Conservation (phyloP, 2,888 invertebrate genomes). For the Notocelia uddmanniana region DNA sequence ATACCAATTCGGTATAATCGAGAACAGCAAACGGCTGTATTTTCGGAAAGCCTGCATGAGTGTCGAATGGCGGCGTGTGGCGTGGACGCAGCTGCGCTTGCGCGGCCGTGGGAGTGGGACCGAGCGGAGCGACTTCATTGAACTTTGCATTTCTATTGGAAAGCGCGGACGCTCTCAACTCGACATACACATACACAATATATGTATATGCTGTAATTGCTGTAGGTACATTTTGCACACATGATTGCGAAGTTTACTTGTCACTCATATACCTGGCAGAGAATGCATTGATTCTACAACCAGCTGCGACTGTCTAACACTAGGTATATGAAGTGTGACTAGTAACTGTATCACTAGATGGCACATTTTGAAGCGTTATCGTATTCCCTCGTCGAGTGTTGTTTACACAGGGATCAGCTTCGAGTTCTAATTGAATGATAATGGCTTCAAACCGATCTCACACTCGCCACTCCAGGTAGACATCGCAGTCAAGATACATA, state of each 20-base stretch:
- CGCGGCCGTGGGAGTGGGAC: slow-evolving; percentile 26
- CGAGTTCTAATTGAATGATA: neutral
- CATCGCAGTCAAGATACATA: neutral
- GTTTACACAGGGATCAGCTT: neutral
- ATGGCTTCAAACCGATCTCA: neutral
- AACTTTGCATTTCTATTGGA: slow-evolving; percentile 45
- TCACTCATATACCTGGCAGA: too few species aligned
- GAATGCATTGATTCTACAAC: too few species aligned
- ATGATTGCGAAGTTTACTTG: neutral
- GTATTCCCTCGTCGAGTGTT: neutral
- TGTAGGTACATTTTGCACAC: neutral
- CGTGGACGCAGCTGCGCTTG: neutral
- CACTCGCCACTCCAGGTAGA: neutral
- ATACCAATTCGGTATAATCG: neutral
- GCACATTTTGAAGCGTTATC: too few species aligned
- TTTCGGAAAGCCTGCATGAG: neutral
- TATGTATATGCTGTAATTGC: neutral
- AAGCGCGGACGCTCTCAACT: slow-evolving; percentile 24
- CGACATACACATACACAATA: neutral
- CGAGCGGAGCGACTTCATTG: slow-evolving; percentile 26
- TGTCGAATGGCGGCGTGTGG: neutral
- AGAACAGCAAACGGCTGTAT: neutral
- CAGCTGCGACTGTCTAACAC: too few species aligned
- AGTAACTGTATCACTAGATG: too few species aligned
- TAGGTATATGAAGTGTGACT: too few species aligned